These are phyloP conservation scores for Neoseiulus cucumeris DNA, from an alignment of 1,140 invertebrate genomes.

Conservation along the genomic window DNA sequence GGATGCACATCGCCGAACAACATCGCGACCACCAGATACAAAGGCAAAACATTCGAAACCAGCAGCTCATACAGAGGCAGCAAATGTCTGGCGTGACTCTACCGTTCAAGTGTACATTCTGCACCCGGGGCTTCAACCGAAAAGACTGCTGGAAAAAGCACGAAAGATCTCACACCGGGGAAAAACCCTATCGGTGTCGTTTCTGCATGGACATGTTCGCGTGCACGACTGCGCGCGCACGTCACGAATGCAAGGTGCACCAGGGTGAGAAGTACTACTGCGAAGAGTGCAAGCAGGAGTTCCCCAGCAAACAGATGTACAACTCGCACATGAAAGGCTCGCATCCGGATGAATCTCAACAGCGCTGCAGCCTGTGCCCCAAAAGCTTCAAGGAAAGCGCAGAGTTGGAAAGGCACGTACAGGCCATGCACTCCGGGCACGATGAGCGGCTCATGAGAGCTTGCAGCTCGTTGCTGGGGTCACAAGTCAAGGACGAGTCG, in stretches of 20 bases:
- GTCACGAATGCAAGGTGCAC: neutral
- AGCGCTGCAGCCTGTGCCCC: neutral
- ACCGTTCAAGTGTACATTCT: slow-evolving; percentile 6
- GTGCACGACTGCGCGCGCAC: slow-evolving; percentile 5
- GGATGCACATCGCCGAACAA: no score
- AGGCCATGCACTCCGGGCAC: neutral
- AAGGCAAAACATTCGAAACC: no score
- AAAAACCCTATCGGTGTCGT: slow-evolving; percentile 1
- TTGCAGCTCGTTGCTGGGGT: neutral
- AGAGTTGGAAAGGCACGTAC: neutral
- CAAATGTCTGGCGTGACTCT: neutral
- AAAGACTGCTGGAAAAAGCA: slow-evolving; percentile 10
- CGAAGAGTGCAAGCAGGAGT: slow-evolving; percentile 1
- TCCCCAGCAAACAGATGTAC: neutral
- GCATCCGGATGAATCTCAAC: neutral
- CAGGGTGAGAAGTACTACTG: slow-evolving; percentile 10
- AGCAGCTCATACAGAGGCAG: no score
- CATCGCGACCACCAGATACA: no score
- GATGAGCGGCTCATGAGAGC: slow-evolving; percentile 3
- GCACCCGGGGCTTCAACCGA: neutral
- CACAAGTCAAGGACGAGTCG: neutral
- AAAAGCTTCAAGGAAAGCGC: neutral
- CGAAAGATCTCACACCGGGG: slow-evolving; percentile 4
- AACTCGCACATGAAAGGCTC: slow-evolving; percentile 9
- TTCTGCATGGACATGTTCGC: slow-evolving; percentile 8